Evolutionary conservation across 2,888 invertebrate species (phyloP), one percentile per base, ranked within the genome.

Genomic region (Agrochola lota): DNA sequence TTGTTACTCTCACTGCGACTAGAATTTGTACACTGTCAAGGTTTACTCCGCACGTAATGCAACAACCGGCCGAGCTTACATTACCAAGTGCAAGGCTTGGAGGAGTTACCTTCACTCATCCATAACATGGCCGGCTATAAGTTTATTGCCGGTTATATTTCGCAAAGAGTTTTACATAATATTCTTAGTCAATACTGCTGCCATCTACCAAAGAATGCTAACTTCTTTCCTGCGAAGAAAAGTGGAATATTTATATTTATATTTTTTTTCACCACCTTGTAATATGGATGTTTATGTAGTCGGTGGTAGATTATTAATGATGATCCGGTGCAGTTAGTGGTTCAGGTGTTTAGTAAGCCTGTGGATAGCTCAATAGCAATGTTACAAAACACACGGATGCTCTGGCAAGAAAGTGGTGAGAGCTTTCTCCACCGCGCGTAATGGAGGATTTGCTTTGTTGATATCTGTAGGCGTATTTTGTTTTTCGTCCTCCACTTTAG

Each of bases 11-110:
- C 23, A 30, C 12, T 46, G 20, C 43, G 2, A 46, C 3, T 23
- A n/a, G 35, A 35, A 35, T 17, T 30, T 26, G 15, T 55, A 12
- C 69, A 69, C 26, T 71, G 43, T 15, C 71, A 81, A 68, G 57
- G 57, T 63, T 66, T 12, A 80, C 12, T 62, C 20, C 20, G 6
- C 35, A 35, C 62, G 62, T 35, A 35, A 62, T 30, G 30, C 9
- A 52, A 43, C 0, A 67, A 62, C 77, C 71, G n/a, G n/a, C 23
- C 49, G 15, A 52, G 15, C 1, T 26, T 63, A 30, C 30, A 68
- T 26, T 20, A 35, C 4, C 77, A 81, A 81, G 83, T 71, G 49
- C 77, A 83, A 77, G 83, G 83, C 49, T 71, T 15, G 8, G 12
- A 26, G 12, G 15, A 35, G 2, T 40, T 23, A 64, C 70, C 64